phyloP scores from a whole-genome alignment of 2,113 vertebrate genomes.

The Opisthocomus hoazin region DNA sequence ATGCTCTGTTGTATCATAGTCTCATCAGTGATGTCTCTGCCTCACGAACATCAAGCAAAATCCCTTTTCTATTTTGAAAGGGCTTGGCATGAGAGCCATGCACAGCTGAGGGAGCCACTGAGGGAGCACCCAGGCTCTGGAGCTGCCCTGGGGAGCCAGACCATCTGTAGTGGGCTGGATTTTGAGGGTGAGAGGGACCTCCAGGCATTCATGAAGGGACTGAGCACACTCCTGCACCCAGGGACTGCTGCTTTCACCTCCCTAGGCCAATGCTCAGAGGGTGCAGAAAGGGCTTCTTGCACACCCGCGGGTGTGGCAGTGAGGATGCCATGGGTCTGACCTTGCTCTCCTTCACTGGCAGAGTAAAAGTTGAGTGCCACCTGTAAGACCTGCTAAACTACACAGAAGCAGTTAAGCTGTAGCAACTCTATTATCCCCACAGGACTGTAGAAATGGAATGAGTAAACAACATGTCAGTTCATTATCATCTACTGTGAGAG shows the following conservation, averaged over 20 bases:
- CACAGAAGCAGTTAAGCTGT: not conserved
- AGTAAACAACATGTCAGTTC: not conserved
- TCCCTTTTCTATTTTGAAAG: not conserved
- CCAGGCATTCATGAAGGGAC: not conserved
- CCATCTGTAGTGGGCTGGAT: not conserved
- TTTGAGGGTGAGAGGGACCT: not conserved
- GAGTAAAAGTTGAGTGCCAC: not conserved
- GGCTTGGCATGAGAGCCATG: not conserved
- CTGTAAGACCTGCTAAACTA: not conserved
- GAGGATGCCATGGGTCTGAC: not conserved
- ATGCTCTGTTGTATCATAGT: not conserved
- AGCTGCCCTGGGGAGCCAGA: not conserved
- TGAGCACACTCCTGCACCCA: not conserved
- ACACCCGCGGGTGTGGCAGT: rapidly evolving
- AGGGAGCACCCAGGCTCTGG: not conserved
- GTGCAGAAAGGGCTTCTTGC: not conserved
- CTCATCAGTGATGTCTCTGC: not conserved
- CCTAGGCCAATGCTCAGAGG: not conserved
- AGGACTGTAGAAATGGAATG: not conserved
- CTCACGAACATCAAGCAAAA: not conserved
- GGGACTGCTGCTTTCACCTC: not conserved
- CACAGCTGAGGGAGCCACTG: not conserved
- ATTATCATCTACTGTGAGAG: not conserved
- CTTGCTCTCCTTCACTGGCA: not conserved
- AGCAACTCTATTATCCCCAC: not conserved